Base-by-base conservation (phyloP, 1,140 invertebrate species). In the Onthophagus taurus region DNA sequence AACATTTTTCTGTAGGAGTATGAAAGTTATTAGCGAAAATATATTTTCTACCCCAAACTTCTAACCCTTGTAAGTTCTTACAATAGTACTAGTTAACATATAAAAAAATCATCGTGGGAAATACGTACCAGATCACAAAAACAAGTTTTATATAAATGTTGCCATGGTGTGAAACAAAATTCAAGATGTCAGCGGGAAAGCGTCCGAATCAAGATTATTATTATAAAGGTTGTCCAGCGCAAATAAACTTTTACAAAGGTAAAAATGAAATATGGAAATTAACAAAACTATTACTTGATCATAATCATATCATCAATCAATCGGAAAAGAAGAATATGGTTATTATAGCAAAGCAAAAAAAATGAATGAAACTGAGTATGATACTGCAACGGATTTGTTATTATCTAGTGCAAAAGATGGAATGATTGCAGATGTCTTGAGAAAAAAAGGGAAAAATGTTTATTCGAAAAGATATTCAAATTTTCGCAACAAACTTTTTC, bases 121-220 rank as follows among this genome's bases (percentile, higher is more conserved):
- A n/a, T n/a, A n/a, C n/a, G n/a, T n/a, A n/a, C n/a, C n/a, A n/a
- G n/a, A 18, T 36, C 34, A 17, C 34, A 36, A 18, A 36, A 36
- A 17, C 34, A 36, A 36, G 12, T 36, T 13, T 18, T 36, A 18
- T 36, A 36, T 18, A 36, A 36, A 36, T 36, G 34, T 36, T 36
- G 34, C 19, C 34, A 36, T 36, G 34, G 34, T 36, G 17, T 36
- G 14, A 36, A 36, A 18, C 34, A 36, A 36, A 36, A 26, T n/a
- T 26, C n/a, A 26, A 36, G 17, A 12, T 18, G 34, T 18, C 18
- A 16, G n/a, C n/a, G 13, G 34, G 34, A 36, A 36, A 36, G 8
- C 34, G 34, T 36, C 34, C 34, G 34, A 36, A 36, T 36, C 34
- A 36, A 36, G 7, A 36, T 36, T 36, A 17, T 18, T 36, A 36